Base-by-base conservation (phyloP, 2,888 invertebrate genomes). In the Argyresthia albistria region DNA sequence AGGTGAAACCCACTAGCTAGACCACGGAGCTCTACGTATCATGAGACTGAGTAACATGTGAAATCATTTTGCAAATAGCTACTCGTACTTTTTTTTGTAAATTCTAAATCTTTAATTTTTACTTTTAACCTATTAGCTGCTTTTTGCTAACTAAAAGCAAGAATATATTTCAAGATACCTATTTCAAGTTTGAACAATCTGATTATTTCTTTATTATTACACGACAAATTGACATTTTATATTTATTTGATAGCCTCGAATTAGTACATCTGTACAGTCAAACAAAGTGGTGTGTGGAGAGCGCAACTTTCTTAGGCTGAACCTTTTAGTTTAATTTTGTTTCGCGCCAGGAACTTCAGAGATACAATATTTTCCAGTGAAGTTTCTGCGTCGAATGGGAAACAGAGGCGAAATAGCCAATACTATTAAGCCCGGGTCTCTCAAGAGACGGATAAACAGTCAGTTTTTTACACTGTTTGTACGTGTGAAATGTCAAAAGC, bases 171-270 rank as follows among this genome's bases (percentile, higher is more conserved):
- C 35, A 12, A 37, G 14, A 48, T 8, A 14, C 14, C 48, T 48
- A 48, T n/a, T n/a, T n/a, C n/a, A 48, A 50, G 14, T 48, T 50
- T 54, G 51, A 54, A 54, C 51, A 56, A 47, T 43, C 50, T 47
- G 56, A 56, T 52, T 50, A 56, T 55, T 50, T 52, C 25, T 25
- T 52, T 50, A 43, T 52, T 50, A 43, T 35, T 35, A 50, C 15
- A 50, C 42, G 43, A 37, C n/a, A 14, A 48, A 48, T 48, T 48
- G 48, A 48, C 48, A 48, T 43, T 43, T 39, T 42, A 42, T 52
- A 39, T 52, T 25, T 2, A 47, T 48, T 48, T n/a, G 39, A 43
- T 8, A 25, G 25, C 49, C 39, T 45, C n/a, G n/a, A n/a, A 16
- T 15, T 45, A 15, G n/a, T 15, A 15, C 10, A 45, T 45, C 4